Conservation (phyloP, 2,113 vertebrate genomes). For the Engraulis encrasicolus region DNA sequence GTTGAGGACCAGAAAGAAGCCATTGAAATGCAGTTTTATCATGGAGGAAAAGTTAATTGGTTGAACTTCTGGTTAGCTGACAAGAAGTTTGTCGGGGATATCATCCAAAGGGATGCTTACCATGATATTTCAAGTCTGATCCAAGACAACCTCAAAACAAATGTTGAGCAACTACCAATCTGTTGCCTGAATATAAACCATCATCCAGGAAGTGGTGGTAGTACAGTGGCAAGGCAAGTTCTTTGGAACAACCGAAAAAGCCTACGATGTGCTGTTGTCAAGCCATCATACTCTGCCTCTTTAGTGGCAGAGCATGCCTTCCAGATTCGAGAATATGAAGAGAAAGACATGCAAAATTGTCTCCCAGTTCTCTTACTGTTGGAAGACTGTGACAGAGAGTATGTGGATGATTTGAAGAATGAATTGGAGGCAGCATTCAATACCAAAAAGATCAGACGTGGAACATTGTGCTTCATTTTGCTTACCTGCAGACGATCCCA, state of each 20-base stretch:
- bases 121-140: conserved; percentile 62
- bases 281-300: conserved; percentile 60
- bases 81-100: conserved; percentile 62
- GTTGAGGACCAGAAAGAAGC: conserved; percentile 63
- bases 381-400: conserved; percentile 81
- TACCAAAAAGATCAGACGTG: conserved; percentile 62
- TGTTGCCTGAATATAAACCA: conserved; percentile 80
- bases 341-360: conserved; percentile 67
- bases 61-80: conserved; percentile 84
- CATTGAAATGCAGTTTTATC: conserved; percentile 77
- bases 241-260: conserved; percentile 79
- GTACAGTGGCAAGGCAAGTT: conserved; percentile 81
- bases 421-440: conserved; percentile 69
- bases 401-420: conserved; percentile 72
- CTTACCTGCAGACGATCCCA: conserved; percentile 77
- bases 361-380: conserved; percentile 80
- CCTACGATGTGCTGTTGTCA: conserved; percentile 78
- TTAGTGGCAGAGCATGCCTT: conserved; percentile 74
- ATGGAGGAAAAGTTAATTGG: conserved; percentile 79
- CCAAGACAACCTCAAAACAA: conserved; percentile 50
- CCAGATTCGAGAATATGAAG: conserved; percentile 78
- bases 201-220: conserved; percentile 86
- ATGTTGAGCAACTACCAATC: conserved; percentile 58
- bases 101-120: conserved; percentile 76
- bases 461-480: conserved; percentile 76